Evolutionary conservation across 2,113 vertebrate genomes (phyloP).

Genomic region (Salminus brasiliensis): DNA sequence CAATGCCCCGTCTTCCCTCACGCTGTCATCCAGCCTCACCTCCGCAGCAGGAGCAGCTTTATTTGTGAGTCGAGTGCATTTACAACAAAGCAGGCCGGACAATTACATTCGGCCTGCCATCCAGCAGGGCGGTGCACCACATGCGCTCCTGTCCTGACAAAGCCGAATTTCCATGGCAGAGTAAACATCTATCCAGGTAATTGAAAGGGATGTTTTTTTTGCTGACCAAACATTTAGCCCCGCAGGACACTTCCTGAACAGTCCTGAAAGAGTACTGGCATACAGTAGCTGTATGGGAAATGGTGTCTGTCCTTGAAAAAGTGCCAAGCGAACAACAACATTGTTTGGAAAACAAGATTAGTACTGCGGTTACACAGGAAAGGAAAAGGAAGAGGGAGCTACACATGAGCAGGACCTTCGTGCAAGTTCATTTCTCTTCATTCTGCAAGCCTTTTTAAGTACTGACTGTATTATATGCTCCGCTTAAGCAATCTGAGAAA

Average conservation of each 20-base stretch:
- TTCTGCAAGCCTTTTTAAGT: background rate
- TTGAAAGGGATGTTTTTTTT: conserved; percentile 18
- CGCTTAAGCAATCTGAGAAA: background rate
- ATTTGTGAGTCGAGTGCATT: conserved; percentile 11
- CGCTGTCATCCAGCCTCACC: background rate
- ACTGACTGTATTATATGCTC: background rate
- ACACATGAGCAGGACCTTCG: background rate
- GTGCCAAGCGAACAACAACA: background rate
- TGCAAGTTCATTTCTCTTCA: background rate
- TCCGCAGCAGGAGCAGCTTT: background rate
- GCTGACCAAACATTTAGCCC: conserved; percentile 13
- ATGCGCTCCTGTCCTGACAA: background rate
- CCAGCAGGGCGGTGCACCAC: background rate
- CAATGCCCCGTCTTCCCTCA: background rate
- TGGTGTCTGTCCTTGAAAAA: background rate
- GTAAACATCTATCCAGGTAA: conserved; percentile 28
- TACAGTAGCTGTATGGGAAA: background rate
- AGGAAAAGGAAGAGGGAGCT: background rate
- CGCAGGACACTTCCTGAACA: background rate
- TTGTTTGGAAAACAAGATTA: background rate
- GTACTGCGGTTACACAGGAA: background rate
- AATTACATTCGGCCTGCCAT: conserved; percentile 13
- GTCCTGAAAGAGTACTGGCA: background rate
- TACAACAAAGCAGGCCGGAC: background rate
- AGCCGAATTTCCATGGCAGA: conserved; percentile 29